phyloP scores from a whole-genome alignment of 2,888 invertebrate genomes.

The Carcina quercana region DNA sequence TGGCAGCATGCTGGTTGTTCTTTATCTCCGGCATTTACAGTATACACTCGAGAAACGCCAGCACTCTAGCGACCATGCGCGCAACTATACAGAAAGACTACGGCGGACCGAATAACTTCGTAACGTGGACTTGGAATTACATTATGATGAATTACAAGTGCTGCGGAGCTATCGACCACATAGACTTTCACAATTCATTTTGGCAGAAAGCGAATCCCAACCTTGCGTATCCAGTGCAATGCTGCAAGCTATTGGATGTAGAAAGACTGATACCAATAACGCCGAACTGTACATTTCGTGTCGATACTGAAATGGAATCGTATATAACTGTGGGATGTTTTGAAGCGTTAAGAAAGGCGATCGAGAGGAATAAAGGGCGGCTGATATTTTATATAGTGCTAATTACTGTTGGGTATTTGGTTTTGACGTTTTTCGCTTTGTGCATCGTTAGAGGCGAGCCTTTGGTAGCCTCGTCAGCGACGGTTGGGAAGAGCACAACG shows the following conservation, averaged over 20 bases:
- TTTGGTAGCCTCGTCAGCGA: conserved; percentile 30
- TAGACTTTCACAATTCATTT: conserved; percentile 41
- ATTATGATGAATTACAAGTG: conserved; percentile 54
- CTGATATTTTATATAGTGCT: conserved; percentile 41
- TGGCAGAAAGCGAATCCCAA: conserved; percentile 40
- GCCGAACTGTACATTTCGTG: conserved; percentile 32
- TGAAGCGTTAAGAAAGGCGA: conserved; percentile 31
- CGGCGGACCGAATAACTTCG: conserved; percentile 49
- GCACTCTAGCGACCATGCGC: conserved; percentile 32
- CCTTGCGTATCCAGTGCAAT: conserved; percentile 45
- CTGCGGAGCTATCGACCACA: conserved; percentile 45
- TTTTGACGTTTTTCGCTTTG: conserved; percentile 45
- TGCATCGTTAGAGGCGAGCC: conserved; percentile 50
- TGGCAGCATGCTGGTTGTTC: conserved; percentile 44
- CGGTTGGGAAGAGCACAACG: conserved; percentile 22
- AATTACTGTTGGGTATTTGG: conserved; percentile 26
- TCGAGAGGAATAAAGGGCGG: conserved; percentile 35
- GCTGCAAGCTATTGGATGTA: conserved; percentile 43
- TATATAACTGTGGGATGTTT: conserved; percentile 45
- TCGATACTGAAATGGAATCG: conserved; percentile 22
- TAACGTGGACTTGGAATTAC: conserved; percentile 46
- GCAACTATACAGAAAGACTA: conserved; percentile 35
- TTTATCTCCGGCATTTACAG: conserved; percentile 51
- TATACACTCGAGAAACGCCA: conserved; percentile 44
- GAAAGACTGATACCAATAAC: conserved; percentile 35